A percentile compares a stretch with the other conserved stretches of the same genome.
phyloP scores from a whole-genome alignment of 1,140 invertebrate species.

The Drosophila kikkawai region DNA sequence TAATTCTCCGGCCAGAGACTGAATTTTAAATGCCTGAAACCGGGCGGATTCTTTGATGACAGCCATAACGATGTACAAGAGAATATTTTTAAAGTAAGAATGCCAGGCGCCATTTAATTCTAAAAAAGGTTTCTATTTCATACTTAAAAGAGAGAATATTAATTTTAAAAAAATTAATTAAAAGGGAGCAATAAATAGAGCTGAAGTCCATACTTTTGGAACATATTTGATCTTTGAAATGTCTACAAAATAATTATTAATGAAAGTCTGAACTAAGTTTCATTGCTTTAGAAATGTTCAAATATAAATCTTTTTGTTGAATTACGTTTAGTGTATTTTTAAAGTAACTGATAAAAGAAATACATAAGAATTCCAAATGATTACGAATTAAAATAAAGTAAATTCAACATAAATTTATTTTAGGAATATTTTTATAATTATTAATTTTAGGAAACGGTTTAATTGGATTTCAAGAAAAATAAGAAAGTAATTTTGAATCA shows the following conservation, averaged over 20 bases:
- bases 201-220: no score
- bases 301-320: no score
- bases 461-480: not conserved
- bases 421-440: not conserved
- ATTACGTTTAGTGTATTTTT: no score
- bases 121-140: not conserved
- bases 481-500: not conserved
- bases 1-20: conserved; percentile 11
- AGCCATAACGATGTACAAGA: conserved; percentile 2
- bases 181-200: not conserved
- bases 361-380: no score
- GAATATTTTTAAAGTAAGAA: not conserved
- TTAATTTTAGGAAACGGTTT: not conserved
- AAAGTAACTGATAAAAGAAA: no score
- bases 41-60: conserved; percentile 28
- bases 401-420: not conserved
- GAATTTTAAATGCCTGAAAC: conserved; percentile 25
- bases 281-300: not conserved
- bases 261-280: not conserved
- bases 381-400: no score
- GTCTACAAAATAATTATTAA: not conserved
- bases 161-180: not conserved
- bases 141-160: not conserved
- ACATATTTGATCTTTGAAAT: not conserved
- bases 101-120: not conserved